A percentile compares a stretch with the other conserved stretches of the same genome.
phyloP scores from a whole-genome alignment of 2,888 invertebrate species.

The Globia sparganii region DNA sequence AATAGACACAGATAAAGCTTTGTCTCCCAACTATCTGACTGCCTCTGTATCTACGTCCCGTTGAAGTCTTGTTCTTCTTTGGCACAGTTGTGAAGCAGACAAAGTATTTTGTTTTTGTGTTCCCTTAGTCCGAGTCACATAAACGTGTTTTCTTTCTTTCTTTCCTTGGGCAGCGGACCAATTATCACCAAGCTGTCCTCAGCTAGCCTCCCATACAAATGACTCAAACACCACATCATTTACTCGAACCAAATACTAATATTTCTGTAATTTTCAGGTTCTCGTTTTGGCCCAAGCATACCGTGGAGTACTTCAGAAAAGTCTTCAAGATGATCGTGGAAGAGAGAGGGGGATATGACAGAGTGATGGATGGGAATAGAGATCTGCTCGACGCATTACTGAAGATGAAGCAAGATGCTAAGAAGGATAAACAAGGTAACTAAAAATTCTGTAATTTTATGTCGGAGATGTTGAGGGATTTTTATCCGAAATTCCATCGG shows the following conservation, averaged over 20 bases:
- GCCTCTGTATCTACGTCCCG: neutral
- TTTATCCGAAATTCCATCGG: no score
- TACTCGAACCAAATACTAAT: neutral
- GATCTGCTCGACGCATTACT: slow-evolving; percentile 79
- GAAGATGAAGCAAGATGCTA: slow-evolving; percentile 75
- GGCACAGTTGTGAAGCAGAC: no score
- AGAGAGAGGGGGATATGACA: slow-evolving; percentile 71
- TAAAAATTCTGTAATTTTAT: neutral
- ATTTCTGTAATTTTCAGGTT: slow-evolving; percentile 69
- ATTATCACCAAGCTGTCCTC: no score
- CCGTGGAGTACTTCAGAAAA: slow-evolving; percentile 70
- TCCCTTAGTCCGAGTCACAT: no score
- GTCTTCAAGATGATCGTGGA: slow-evolving; percentile 70
- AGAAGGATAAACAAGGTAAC: slow-evolving; percentile 65
- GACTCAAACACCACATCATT: neutral
- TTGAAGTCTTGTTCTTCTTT: neutral
- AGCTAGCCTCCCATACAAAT: neutral
- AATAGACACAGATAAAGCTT: neutral
- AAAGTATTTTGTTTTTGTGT: no score
- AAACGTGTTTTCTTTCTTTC: no score
- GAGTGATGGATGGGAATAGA: slow-evolving; percentile 57
- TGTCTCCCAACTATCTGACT: neutral
- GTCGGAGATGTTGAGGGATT: no score
- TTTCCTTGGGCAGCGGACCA: no score
- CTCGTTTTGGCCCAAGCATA: slow-evolving; percentile 74